Conservation (phyloP, 2,888 invertebrate genomes). For the Xanthostigma xanthostigma region DNA sequence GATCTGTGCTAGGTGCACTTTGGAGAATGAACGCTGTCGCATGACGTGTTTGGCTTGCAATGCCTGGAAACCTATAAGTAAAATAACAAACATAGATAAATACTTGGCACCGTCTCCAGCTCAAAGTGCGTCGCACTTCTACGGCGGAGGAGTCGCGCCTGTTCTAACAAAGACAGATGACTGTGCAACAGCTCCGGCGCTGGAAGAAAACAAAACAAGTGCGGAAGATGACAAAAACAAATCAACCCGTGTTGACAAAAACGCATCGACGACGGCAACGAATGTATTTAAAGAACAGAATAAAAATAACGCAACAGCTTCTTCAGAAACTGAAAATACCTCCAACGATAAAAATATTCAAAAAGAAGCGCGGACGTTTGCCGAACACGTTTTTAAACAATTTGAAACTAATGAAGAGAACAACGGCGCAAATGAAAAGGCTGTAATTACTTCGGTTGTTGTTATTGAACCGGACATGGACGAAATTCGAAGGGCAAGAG, state of each 20-base stretch:
- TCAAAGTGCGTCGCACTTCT: neutral
- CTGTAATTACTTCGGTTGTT: constrained; percentile 9
- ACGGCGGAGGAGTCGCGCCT: no score
- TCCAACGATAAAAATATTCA: constrained; percentile 22
- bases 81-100: constrained; percentile 1
- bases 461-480: constrained; percentile 16
- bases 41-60: constrained; percentile 47
- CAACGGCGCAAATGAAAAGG: constrained; percentile 9
- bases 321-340: neutral
- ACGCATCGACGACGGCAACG: constrained; percentile 11
- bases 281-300: constrained; percentile 12
- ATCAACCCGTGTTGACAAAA: constrained; percentile 1
- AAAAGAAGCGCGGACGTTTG: constrained; percentile 2
- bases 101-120: neutral
- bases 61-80: constrained; percentile 30
- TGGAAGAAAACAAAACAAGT: constrained; percentile 22
- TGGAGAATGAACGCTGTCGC: constrained; percentile 42
- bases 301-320: constrained; percentile 1
- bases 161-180: no score
- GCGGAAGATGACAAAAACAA: constrained; percentile 20
- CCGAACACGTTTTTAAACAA: constrained; percentile 7
- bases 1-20: constrained; percentile 44
- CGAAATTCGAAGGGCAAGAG: constrained; percentile 24
- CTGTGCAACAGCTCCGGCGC: neutral
- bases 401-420: constrained; percentile 6